A percentile compares a stretch with the other conserved stretches of the same genome.
phyloP scores from a whole-genome alignment of 2,888 invertebrate genomes.

The Oxystoma pomonae region DNA sequence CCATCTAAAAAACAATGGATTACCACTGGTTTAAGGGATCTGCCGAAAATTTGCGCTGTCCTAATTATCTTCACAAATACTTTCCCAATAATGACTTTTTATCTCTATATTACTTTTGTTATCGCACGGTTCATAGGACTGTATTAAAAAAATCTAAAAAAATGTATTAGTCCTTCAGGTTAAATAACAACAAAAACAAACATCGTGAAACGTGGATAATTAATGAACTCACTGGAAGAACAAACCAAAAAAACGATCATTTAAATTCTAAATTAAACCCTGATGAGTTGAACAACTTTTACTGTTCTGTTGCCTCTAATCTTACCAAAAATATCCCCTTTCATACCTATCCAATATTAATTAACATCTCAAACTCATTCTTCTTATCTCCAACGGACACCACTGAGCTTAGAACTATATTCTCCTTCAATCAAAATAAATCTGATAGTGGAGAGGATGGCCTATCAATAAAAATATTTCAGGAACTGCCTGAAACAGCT shows the following conservation, averaged over 20 bases:
- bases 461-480: neutral
- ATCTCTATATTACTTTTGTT: neutral
- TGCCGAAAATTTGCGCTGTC: too few species aligned
- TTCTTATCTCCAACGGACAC: too few species aligned
- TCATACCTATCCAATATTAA: too few species aligned
- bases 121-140: neutral
- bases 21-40: too few species aligned
- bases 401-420: too few species aligned
- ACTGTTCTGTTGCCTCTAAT: neutral
- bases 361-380: too few species aligned
- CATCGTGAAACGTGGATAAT: neutral
- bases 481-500: neutral
- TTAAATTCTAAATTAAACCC: neutral
- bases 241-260: neutral
- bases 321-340: neutral
- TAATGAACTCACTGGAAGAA: neutral
- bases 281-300: neutral
- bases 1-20: too few species aligned
- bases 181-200: neutral
- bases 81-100: neutral
- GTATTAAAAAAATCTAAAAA: neutral
- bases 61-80: too few species aligned
- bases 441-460: neutral
- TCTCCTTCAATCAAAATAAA: too few species aligned
- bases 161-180: neutral